phyloP scores from a whole-genome alignment of 2,888 invertebrate genomes.

The Leistus spinibarbis region DNA sequence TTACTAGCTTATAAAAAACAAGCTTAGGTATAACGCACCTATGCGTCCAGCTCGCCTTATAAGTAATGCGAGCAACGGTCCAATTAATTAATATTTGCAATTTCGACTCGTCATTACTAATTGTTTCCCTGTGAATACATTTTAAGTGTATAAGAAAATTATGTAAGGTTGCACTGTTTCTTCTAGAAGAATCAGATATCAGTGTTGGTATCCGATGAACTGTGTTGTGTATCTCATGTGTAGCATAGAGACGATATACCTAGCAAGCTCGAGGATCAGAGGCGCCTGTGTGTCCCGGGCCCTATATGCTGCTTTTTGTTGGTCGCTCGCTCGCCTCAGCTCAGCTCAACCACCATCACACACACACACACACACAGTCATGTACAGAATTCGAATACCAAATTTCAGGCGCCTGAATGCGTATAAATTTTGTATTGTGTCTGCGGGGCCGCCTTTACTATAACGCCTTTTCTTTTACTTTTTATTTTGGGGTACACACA shows the following conservation, averaged over 20 bases:
- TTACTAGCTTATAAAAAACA: too few species aligned
- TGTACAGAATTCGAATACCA: slow-evolving; percentile 44
- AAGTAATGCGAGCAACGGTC: too few species aligned
- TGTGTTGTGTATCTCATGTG: slow-evolving; percentile 3
- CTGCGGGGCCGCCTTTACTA: neutral
- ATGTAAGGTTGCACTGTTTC: too few species aligned
- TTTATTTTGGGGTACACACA: slow-evolving; percentile 1
- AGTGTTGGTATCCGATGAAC: slow-evolving; percentile 37
- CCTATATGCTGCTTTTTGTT: slow-evolving; percentile 8
- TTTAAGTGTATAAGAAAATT: too few species aligned
- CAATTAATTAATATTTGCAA: too few species aligned
- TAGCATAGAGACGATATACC: neutral
- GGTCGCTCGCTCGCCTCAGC: neutral
- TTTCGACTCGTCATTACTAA: too few species aligned
- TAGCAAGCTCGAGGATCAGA: slow-evolving; percentile 19
- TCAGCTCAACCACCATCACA: neutral
- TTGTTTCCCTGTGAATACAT: too few species aligned
- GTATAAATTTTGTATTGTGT: slow-evolving; percentile 38
- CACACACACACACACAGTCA: slow-evolving; percentile 39
- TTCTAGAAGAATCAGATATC: too few species aligned
- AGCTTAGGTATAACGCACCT: too few species aligned
- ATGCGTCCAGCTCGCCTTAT: too few species aligned
- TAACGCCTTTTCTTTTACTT: neutral
- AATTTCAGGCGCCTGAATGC: slow-evolving; percentile 43
- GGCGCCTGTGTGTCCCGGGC: slow-evolving; percentile 39